Base-by-base conservation (phyloP, 2,113 vertebrate species). In the Ctenodactylus gundi region DNA sequence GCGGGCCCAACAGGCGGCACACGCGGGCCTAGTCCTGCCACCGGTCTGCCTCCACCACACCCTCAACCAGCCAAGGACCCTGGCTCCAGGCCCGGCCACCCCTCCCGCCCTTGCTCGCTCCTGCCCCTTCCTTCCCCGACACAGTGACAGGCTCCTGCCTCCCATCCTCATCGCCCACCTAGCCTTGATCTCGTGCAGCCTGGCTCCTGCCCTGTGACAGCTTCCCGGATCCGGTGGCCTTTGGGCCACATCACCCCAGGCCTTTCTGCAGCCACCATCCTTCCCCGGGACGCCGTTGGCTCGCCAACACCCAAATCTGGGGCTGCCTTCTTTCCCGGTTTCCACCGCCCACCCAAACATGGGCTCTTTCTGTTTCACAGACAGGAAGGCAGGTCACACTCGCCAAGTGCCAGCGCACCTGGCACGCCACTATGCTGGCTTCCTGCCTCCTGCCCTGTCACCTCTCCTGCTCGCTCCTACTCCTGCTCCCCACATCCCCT, bases 401-500 rank as follows among this genome's bases (percentile, higher is more conserved):
- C 25, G 90, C 81, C 93, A 76, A 92, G 93, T 0, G 23, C 85
- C 84, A 72, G 77, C 72, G 96, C 91, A 90, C 85, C 85, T 64
- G 92, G 89, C 88, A 41, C 12, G 5, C 10, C 75, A 49, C 67
- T 39, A 49, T n/a, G 88, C 77, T 46, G 39, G 60, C 85, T 58
- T 82, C 81, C 85, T 20, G 41, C 76, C 88, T 90, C 91, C 92
- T 72, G 78, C 27, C 25, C 53, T 25, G 55, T 70, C 77, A 62
- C 41, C 60, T 57, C 8, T 41, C 21, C 68, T 29, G 9, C 72
- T 15, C 36, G 65, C 49, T 64, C 41, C 25, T n/a, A 44, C 12
- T 34, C 34, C 44, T 55, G 58, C 55, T 34, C 39, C 44, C 57
- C 23, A 41, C 44, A 39, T 60, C 36, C 70, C 58, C n/a, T 15